Percentiles rank a stretch among this genome's conserved stretches.
phyloP scores from a whole-genome alignment of 2,888 invertebrate genomes.

The Electrophaes corylata region DNA sequence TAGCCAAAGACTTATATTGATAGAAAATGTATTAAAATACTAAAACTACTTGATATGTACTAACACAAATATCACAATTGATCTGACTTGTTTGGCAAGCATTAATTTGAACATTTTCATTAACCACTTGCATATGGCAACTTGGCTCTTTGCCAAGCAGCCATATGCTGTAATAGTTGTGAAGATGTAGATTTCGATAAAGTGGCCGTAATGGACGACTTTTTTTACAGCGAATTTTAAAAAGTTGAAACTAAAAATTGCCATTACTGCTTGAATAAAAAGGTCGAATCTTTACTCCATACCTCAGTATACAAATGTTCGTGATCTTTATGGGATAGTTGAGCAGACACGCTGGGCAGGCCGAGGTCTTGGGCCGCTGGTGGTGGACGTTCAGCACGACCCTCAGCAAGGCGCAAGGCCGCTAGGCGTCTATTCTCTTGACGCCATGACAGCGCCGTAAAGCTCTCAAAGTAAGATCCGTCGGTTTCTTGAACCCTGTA shows the following conservation, averaged over 20 bases:
- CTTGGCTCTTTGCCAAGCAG: slow-evolving; percentile 2
- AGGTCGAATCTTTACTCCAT: slow-evolving; percentile 11
- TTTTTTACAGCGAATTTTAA: no score
- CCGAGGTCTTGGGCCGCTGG: slow-evolving; percentile 85
- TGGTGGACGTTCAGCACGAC: slow-evolving; percentile 88
- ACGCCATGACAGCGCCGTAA: slow-evolving; percentile 96
- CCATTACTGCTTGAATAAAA: no score
- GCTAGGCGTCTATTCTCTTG: slow-evolving; percentile 94
- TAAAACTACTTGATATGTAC: no score
- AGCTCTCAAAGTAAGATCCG: slow-evolving; percentile 97
- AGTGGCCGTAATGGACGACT: not conserved
- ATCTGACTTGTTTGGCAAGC: not conserved
- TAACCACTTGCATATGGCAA: not conserved
- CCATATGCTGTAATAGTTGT: slow-evolving; percentile 7
- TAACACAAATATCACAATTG: not conserved
- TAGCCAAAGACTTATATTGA: no score
- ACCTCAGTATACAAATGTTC: slow-evolving; percentile 81
- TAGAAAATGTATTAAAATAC: no score
- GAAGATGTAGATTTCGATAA: not conserved
- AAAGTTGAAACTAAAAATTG: no score
- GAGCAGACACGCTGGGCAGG: slow-evolving; percentile 91
- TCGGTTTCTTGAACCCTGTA: slow-evolving; percentile 96
- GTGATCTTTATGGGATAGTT: slow-evolving; percentile 84
- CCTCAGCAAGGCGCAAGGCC: slow-evolving; percentile 89
- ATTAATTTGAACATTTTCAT: slow-evolving; percentile 1